Evolutionary conservation across 2,797 vertebrate species (phyloP), one percentile per base, ranked within the genome.

Genomic region (Pitangus sulphuratus): DNA sequence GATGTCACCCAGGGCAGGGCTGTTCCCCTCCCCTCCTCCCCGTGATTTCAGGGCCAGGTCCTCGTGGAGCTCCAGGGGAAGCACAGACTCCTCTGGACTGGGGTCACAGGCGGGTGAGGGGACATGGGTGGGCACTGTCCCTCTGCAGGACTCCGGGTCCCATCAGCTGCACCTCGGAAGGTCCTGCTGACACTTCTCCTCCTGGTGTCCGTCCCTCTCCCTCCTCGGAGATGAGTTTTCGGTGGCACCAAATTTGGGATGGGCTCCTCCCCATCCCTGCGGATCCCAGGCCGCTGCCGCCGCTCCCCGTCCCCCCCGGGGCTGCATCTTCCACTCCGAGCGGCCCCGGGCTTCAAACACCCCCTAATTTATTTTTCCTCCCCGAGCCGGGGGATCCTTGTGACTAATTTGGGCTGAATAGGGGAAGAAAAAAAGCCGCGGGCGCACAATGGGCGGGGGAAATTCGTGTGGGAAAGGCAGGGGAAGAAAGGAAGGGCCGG

Each of bases 321-420:
- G 30, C 64, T 24, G 79, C 6, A 30, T 51, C 50, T 18, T 51
- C 48, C 50, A 30, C 50, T 30, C 15, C 16, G 28, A 51, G 50
- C 28, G 17, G 50, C 87, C 6, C 86, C 33, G 58, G 30, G 84
- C 72, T 84, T 89, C 84, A 18, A 18, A 51, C 82, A 96, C 79
- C 96, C 70, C 88, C 94, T 50, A 6, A 89, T 95, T 97, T 96
- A 97, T 97, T 97, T 97, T 94, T 95, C 89, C 95, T 95, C 93
- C 57, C 74, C 62, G n/a, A 51, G 50, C 50, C 66, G 90, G 94
- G 97, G 84, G 95, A 94, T 81, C 85, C 95, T 97, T 95, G 95
- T 97, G 96, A 97, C 97, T 97, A 97, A 97, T 97, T 97, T 96
- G 96, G 93, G 90, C 81, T 97, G 97, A 97, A 97, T 97, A 93